Base-by-base conservation (phyloP, 2,888 invertebrate species). In the Caenorhabditis japonica region DNA sequence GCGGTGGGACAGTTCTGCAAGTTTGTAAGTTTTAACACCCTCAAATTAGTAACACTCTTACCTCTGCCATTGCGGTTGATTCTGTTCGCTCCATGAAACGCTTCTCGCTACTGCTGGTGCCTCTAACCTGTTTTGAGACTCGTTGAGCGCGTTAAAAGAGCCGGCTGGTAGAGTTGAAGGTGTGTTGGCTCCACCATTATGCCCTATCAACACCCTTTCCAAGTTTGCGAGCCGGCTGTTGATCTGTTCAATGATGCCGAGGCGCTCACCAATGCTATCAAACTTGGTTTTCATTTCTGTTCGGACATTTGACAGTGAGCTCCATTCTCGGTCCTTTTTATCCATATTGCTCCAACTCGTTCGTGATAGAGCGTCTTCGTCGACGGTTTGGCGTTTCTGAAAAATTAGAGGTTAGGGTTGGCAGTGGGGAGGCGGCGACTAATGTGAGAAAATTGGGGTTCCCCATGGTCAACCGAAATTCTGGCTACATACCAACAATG, bases 131-230 rank as follows among this genome's bases (percentile, higher is more conserved):
- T 76, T 68, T 12, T 64, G 69, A 17, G 73, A 68, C 8, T 75
- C 76, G 49, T 79, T 76, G 33, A 76, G 51, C 8, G 60, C 61
- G 1, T 66, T 55, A 44, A 56, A 73, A 4, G 79, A 79, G 36
- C 79, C 81, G 17, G 77, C 68, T 27, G 82, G 78, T 12, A 82
- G 44, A 1, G 82, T 82, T 4, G 81, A 81, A 4, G 82, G 82
- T 1, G 82, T 82, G 8, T 62, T 72, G 12, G 72, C 80, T 69
- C 64, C 64, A n/a, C 55, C 55, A 38, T 64, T 64, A 10, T 49
- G 49, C 5, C 97, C 99, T 83, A 99, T 97, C 41, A 99, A 89
- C 13, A 99, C 95, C 33, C 99, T 91, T 88, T 99, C 99, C 0
- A 99, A 94, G 83, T 93, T 91, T 27, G 96, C 89, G 21, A 99